These are phyloP conservation scores for Spheniscus mendiculus DNA, from an alignment of 2,113 vertebrate genomes.

Conservation along the genomic window DNA sequence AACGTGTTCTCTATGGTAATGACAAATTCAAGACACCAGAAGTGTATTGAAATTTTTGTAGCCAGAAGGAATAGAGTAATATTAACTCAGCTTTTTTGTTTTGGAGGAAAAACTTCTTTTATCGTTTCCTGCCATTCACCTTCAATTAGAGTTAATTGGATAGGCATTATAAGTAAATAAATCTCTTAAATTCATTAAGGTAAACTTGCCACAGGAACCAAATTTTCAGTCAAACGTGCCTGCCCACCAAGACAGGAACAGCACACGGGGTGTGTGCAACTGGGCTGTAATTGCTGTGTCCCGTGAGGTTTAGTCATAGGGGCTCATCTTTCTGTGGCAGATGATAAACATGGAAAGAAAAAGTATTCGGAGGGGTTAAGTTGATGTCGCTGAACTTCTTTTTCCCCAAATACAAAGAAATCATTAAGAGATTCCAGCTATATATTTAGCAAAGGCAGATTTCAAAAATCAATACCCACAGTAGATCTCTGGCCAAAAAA, in stretches of 20 bases:
- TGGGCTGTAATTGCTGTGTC: neutral
- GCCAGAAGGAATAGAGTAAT: neutral
- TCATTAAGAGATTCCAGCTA: neutral
- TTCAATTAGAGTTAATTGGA: neutral
- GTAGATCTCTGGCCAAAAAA: neutral
- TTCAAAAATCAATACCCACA: neutral
- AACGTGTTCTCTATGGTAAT: neutral
- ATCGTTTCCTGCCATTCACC: neutral
- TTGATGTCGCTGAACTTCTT: neutral
- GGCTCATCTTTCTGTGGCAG: neutral
- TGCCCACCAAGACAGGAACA: too few species aligned
- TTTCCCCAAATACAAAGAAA: neutral
- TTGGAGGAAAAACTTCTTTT: neutral
- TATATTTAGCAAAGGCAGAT: neutral
- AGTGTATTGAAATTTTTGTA: neutral
- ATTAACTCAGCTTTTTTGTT: neutral
- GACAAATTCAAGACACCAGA: neutral
- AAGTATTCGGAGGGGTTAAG: neutral
- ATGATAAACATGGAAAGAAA: neutral
- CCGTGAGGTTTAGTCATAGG: neutral
- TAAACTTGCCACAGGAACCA: neutral
- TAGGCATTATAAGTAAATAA: neutral
- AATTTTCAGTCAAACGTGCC: neutral
- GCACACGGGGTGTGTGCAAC: neutral
- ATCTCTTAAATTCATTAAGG: neutral